These are phyloP conservation scores for Chelonus insularis DNA, from an alignment of 1,140 invertebrate species.

Conservation along the genomic window DNA sequence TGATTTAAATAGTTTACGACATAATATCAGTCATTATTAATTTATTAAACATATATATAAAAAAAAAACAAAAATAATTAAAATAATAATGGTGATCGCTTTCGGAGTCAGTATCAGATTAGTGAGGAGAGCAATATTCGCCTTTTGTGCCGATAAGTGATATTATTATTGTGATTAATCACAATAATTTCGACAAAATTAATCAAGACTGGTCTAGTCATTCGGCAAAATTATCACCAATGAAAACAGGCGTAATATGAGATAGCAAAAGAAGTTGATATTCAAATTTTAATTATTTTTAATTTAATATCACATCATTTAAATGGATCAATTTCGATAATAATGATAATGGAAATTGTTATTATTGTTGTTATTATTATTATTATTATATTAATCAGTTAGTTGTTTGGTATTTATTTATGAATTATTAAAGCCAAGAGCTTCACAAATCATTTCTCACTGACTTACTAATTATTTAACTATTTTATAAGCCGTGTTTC, in stretches of 20 bases:
- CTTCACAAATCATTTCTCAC: too few species aligned
- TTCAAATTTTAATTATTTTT: too few species aligned
- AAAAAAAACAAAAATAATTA: constrained; percentile 1
- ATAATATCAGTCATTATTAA: background rate
- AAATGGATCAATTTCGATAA: too few species aligned
- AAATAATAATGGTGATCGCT: constrained; percentile 22
- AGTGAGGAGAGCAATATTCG: constrained; percentile 19
- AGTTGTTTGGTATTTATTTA: too few species aligned
- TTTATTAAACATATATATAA: background rate
- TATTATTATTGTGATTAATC: background rate
- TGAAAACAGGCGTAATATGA: background rate
- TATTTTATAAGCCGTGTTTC: too few species aligned
- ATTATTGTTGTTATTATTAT: too few species aligned
- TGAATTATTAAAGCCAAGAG: too few species aligned
- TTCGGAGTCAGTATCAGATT: constrained; percentile 35
- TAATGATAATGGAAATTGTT: too few species aligned
- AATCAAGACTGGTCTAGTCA: constrained; percentile 32
- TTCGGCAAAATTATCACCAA: constrained; percentile 14
- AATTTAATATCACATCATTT: too few species aligned
- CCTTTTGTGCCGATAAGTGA: constrained; percentile 2
- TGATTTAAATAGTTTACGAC: background rate
- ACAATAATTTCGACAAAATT: constrained; percentile 13
- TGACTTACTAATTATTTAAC: too few species aligned
- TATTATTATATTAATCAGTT: too few species aligned
- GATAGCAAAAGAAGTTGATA: background rate